Conservation (phyloP, 1,140 invertebrate genomes). For the Yoshiicerus persimilis region DNA sequence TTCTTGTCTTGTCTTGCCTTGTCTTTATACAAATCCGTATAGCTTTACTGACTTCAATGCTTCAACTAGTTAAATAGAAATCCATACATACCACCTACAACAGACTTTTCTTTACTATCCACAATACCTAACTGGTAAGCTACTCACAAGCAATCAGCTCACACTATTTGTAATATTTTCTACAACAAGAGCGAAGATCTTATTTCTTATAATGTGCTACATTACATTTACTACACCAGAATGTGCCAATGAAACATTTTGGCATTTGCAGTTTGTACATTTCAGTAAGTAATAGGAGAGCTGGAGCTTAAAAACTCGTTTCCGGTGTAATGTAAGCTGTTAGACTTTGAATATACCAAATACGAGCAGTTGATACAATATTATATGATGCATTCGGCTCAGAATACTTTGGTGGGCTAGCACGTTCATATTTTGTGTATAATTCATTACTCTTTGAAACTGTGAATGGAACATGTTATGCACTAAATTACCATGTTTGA, state of each 20-base stretch:
- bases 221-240: not conserved
- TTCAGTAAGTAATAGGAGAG: not conserved
- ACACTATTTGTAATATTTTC: not conserved
- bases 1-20: not conserved
- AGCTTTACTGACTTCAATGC: not conserved
- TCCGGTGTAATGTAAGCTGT: not conserved
- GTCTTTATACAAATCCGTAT: slow-evolving; percentile 3
- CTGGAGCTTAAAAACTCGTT: not conserved
- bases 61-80: not conserved
- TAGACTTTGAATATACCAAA: not conserved
- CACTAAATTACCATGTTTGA: not conserved
- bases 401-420: too few species aligned
- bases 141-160: not conserved
- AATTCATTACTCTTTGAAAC: too few species aligned
- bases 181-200: not conserved
- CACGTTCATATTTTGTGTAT: too few species aligned
- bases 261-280: not conserved
- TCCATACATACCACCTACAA: not conserved
- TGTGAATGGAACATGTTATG: not conserved
- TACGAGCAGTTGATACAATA: not conserved
- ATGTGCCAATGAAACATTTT: slow-evolving; percentile 6
- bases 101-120: not conserved
- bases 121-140: not conserved
- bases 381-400: too few species aligned
- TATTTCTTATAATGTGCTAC: not conserved